Conservation (phyloP, 2,113 vertebrate genomes). For the Eudyptes chrysolophus region DNA sequence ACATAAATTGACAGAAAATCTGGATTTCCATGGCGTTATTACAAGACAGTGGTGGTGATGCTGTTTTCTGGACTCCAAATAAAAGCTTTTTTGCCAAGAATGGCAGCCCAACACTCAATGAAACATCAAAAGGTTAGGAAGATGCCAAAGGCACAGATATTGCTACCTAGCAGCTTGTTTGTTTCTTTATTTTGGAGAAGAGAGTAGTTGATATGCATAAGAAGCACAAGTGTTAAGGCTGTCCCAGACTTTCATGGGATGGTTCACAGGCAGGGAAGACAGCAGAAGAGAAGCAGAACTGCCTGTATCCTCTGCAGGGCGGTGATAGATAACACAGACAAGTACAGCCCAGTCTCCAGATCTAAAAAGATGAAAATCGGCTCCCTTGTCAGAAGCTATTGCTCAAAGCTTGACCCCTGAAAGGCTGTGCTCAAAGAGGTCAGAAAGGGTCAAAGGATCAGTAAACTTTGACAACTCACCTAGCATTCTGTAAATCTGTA, state of each 20-base stretch:
- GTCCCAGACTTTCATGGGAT: not conserved
- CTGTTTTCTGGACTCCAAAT: not conserved
- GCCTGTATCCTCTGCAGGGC: not conserved
- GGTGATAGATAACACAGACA: not conserved
- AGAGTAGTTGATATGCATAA: not conserved
- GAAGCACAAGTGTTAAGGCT: not conserved
- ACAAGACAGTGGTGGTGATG: not conserved
- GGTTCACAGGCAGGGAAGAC: not conserved
- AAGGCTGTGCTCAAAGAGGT: not conserved
- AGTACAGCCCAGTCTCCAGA: not conserved
- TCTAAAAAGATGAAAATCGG: not conserved
- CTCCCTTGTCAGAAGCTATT: not conserved
- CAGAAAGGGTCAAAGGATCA: not conserved
- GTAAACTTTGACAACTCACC: not conserved
- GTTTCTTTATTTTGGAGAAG: not conserved
- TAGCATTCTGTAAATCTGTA: not conserved
- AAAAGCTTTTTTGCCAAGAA: not conserved
- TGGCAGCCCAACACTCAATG: not conserved
- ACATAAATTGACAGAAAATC: not conserved
- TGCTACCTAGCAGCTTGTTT: not conserved
- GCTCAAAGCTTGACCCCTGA: not conserved
- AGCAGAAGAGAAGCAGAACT: not conserved
- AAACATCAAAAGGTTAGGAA: not conserved
- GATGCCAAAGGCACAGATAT: not conserved
- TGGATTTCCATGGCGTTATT: not conserved